A percentile compares a stretch with the other conserved stretches of the same genome.
phyloP scores from a whole-genome alignment of 2,113 vertebrate species.

The Stegastes partitus region DNA sequence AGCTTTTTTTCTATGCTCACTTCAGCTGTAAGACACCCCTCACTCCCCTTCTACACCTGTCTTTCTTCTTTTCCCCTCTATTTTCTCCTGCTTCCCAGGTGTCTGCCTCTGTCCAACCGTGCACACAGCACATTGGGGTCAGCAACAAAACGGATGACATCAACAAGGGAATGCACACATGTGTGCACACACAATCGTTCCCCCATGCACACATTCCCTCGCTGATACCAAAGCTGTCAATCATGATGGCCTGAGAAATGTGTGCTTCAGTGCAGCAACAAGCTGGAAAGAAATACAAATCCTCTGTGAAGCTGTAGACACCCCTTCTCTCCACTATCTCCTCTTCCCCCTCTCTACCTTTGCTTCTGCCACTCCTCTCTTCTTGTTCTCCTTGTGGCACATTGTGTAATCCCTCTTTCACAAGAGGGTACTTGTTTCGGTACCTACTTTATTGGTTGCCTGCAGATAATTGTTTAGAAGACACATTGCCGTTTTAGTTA shows the following conservation, averaged over 20 bases:
- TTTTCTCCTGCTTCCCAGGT: slow-evolving; percentile 37
- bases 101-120: slow-evolving; percentile 76
- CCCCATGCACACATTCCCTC: slow-evolving; percentile 44
- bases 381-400: slow-evolving; percentile 30
- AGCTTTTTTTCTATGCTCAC: background rate
- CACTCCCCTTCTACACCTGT: background rate
- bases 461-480: slow-evolving; percentile 60
- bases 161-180: slow-evolving; percentile 65
- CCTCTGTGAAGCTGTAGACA: slow-evolving; percentile 10
- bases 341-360: slow-evolving; percentile 21
- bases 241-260: slow-evolving; percentile 70
- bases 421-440: slow-evolving; percentile 45
- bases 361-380: slow-evolving; percentile 19
- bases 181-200: slow-evolving; percentile 45
- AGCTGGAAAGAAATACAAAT: slow-evolving; percentile 69
- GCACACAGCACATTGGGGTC: slow-evolving; percentile 60
- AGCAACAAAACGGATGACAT: slow-evolving; percentile 72
- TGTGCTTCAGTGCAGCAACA: slow-evolving; percentile 63
- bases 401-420: slow-evolving; percentile 49
- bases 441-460: slow-evolving; percentile 32
- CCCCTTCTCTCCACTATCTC: background rate
- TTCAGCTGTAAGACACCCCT: slow-evolving; percentile 10
- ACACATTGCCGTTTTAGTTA: slow-evolving; percentile 45
- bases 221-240: slow-evolving; percentile 73
- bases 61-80: slow-evolving; percentile 4